Base-by-base conservation (phyloP, 2,113 vertebrate genomes). In the Alces alces region DNA sequence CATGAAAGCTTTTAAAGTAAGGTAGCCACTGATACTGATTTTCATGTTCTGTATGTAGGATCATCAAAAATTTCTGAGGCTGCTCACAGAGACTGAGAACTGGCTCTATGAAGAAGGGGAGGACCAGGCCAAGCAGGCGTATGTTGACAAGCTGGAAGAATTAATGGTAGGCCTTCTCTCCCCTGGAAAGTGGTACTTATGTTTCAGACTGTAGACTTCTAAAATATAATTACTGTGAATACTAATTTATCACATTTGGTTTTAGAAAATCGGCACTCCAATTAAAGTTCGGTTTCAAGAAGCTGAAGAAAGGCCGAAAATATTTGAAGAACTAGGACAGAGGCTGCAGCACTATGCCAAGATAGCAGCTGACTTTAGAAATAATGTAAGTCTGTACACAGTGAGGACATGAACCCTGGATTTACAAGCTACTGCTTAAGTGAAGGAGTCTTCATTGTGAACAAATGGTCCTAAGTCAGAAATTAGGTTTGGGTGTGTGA, bases 91-190 rank as follows among this genome's bases (percentile, higher is more conserved):
- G 95, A 99, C 99, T 39, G 99, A 99, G 98, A 98, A 99, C 94
- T 99, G 99, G 99, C 98, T 99, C 1, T 99, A 99, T 91, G 99
- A 99, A 91, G 99, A 99, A 86, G 99, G 99, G 36, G 99, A 99
- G 87, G 99, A 99, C 94, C 99, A 99, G 97, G 98, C 98, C 6
- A 99, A 99, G 64, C 99, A 99, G 73, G 99, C 99, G 5, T 99
- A 99, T 0, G 91, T 99, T 50, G 98, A 99, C 89, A 99, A 99
- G 95, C 61, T 99, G 66, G 98, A 98, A 55, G 98, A 99, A 84
- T 97, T 99, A 57, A 99, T 99, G 98, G 99, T 99, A 98, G 93
- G 98, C 57, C 55, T 85, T 47, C 13, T 95, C 27, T 6, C 54
- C 57, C 23, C 43, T 64, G 11, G 73, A 78, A 91, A 5, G 47